These are phyloP conservation scores for Octopus bimaculoides DNA, from an alignment of 1,140 invertebrate genomes.

Conservation along the genomic window DNA sequence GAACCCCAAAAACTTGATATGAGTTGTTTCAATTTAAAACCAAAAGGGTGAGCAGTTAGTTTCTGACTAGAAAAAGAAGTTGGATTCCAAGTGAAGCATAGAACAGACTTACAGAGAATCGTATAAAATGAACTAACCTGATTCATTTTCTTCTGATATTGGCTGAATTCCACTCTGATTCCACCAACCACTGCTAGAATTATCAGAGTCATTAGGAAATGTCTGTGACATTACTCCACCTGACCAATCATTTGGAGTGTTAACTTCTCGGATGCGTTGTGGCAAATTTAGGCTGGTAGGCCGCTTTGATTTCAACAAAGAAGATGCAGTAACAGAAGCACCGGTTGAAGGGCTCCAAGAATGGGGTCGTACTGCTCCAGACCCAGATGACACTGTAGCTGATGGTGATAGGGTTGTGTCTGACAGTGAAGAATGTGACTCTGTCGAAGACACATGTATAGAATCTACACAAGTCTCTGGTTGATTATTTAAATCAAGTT, in stretches of 20 bases:
- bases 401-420: neutral
- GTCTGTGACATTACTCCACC: conserved; percentile 15
- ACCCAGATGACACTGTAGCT: neutral
- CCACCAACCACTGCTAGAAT: neutral
- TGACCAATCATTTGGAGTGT: conserved; percentile 14
- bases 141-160: conserved; percentile 3
- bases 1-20: too few relatives aligned
- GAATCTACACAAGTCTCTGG: neutral
- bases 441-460: neutral
- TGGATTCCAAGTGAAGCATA: too few relatives aligned
- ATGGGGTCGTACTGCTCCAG: conserved; percentile 20
- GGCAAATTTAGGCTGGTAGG: conserved; percentile 51
- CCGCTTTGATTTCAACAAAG: conserved; percentile 37
- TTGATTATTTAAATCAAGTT: neutral
- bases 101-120: too few relatives aligned
- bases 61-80: too few relatives aligned
- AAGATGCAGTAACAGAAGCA: conserved; percentile 19
- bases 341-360: conserved; percentile 35
- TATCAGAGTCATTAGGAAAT: neutral
- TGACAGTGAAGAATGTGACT: neutral
- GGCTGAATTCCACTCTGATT: neutral
- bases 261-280: conserved; percentile 28
- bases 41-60: too few relatives aligned
- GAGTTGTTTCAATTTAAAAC: too few relatives aligned
- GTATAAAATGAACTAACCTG: neutral